Evolutionary conservation across 2,888 invertebrate genomes (phyloP).

Genomic region (Hirtodrosophila alboralis): DNA sequence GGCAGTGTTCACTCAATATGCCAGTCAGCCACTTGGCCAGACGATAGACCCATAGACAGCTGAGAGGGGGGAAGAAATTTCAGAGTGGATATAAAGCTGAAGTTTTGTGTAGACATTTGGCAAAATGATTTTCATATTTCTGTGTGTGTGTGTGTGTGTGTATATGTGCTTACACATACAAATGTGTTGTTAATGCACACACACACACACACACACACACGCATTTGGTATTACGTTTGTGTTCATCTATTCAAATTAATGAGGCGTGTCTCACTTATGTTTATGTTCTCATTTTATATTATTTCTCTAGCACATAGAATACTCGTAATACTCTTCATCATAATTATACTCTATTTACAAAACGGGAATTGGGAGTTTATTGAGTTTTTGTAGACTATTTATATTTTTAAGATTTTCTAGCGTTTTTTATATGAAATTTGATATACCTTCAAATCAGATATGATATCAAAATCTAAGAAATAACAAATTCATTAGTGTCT

Average conservation of each 20-base stretch:
- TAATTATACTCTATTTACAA: no score
- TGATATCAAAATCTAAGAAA: no score
- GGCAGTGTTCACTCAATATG: conserved; percentile 65
- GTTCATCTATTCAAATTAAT: conserved; percentile 66
- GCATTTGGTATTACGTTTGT: conserved; percentile 6
- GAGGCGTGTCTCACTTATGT: conserved; percentile 68
- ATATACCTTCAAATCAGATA: no score
- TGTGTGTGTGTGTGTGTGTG: conserved; percentile 39
- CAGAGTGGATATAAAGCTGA: background rate
- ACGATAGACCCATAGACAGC: conserved; percentile 13
- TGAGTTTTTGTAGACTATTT: no score
- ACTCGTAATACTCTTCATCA: conserved; percentile 6
- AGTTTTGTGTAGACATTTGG: conserved; percentile 44
- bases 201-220: background rate
- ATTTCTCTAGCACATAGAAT: background rate
- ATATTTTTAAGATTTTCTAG: no score
- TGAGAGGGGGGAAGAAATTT: background rate
- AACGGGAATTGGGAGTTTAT: no score
- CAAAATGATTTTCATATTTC: conserved; percentile 75
- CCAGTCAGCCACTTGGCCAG: conserved; percentile 65
- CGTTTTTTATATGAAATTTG: no score
- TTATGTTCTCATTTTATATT: conserved; percentile 42
- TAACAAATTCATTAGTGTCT: no score
- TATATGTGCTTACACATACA: conserved; percentile 57
- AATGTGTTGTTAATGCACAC: conserved; percentile 31